Conservation (phyloP, 2,888 invertebrate genomes). For the Petrolisthes manimaculis region DNA sequence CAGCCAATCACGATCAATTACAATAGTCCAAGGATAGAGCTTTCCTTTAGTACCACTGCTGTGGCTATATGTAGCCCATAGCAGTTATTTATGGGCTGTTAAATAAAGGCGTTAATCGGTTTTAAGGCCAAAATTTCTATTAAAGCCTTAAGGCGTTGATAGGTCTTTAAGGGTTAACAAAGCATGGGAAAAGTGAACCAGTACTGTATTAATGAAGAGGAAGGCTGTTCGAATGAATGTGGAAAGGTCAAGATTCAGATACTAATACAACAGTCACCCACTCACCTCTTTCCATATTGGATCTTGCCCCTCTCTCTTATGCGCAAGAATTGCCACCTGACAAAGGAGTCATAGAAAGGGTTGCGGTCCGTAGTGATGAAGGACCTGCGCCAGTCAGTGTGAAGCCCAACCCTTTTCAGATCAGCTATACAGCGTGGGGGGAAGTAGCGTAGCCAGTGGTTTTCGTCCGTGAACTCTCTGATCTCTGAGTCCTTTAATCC, state of each 20-base stretch:
- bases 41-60: too few relatives aligned
- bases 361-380: slow-evolving; percentile 99
- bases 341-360: slow-evolving; percentile 97
- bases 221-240: neutral
- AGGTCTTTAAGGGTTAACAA: too few relatives aligned
- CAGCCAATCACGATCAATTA: too few relatives aligned
- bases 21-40: too few relatives aligned
- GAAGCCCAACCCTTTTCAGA: slow-evolving; percentile 86
- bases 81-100: too few relatives aligned
- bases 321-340: slow-evolving; percentile 94
- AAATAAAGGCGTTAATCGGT: too few relatives aligned
- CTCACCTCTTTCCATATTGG: slow-evolving; percentile 89
- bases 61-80: too few relatives aligned
- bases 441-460: slow-evolving; percentile 97
- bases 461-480: slow-evolving; percentile 87
- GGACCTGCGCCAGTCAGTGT: slow-evolving; percentile 98
- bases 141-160: too few relatives aligned
- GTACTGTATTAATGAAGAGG: too few relatives aligned
- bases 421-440: slow-evolving; percentile 83
- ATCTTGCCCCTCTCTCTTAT: slow-evolving; percentile 89
- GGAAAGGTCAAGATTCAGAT: neutral
- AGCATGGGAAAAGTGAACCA: too few relatives aligned
- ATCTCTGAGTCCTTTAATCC: slow-evolving; percentile 94
- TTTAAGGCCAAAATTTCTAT: too few relatives aligned
- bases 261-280: neutral